phyloP scores from a whole-genome alignment of 2,113 vertebrate genomes.

The Etia nguti region DNA sequence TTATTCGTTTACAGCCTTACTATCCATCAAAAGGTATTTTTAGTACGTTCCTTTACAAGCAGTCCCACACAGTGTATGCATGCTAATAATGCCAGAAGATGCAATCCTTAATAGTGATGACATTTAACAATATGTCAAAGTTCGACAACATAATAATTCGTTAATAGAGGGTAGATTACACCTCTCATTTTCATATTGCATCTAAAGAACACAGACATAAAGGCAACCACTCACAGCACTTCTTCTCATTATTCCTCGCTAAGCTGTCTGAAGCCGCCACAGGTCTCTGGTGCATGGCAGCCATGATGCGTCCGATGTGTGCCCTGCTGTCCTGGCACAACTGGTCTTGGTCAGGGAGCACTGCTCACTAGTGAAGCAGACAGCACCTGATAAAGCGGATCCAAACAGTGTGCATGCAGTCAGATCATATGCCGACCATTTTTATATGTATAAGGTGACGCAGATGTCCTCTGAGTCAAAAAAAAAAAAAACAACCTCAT shows the following conservation, averaged over 20 bases:
- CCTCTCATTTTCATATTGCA: neutral
- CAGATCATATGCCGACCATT: neutral
- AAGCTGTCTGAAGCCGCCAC: neutral
- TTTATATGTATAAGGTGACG: neutral
- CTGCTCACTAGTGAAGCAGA: neutral
- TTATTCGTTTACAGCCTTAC: neutral
- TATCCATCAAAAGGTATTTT: neutral
- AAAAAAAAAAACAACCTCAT: neutral
- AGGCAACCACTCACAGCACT: conserved; percentile 70
- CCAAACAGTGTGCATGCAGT: neutral
- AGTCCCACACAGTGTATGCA: neutral
- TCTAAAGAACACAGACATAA: neutral
- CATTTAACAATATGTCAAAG: neutral
- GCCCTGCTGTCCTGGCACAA: neutral
- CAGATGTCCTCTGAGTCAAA: neutral
- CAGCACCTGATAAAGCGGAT: neutral
- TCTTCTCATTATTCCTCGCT: conserved; percentile 63
- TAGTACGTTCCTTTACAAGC: neutral
- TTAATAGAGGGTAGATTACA: neutral
- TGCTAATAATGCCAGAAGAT: neutral
- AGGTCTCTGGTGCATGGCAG: conserved; percentile 27
- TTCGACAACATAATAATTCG: neutral
- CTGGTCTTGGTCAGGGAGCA: neutral
- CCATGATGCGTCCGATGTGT: conserved; percentile 9
- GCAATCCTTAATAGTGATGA: neutral